phyloP scores from a whole-genome alignment of 2,888 invertebrate species.

The Kuschelorhynchus macadamiae region DNA sequence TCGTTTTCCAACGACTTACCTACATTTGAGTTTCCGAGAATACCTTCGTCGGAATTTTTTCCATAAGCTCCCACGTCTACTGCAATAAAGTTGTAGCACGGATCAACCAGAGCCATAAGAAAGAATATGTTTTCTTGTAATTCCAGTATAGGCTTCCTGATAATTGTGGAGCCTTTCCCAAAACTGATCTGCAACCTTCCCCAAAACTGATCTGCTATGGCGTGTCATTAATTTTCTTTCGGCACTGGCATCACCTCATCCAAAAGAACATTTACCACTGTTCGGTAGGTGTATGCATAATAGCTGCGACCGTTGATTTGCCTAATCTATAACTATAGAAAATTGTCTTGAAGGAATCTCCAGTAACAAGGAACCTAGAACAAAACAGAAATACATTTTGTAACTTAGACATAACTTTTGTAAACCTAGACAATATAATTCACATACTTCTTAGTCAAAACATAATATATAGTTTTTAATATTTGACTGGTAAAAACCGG shows the following conservation, averaged over 20 bases:
- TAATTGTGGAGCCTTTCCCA: conserved; percentile 31
- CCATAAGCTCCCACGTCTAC: conserved; percentile 19
- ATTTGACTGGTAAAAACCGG: too few species aligned
- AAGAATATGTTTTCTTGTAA: conserved; percentile 48
- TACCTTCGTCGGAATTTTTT: conserved; percentile 38
- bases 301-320: conserved; percentile 49
- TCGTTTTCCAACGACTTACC: conserved; percentile 34
- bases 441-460: too few species aligned
- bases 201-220: conserved; percentile 38
- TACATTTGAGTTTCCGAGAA: conserved; percentile 32
- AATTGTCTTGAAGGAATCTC: conserved; percentile 55
- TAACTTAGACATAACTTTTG: too few species aligned
- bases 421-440: too few species aligned
- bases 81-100: conserved; percentile 31
- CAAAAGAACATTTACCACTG: conserved; percentile 33
- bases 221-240: conserved; percentile 35
- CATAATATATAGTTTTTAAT: too few species aligned
- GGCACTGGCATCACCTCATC: conserved; percentile 39
- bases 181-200: conserved; percentile 35
- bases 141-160: conserved; percentile 46
- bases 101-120: conserved; percentile 43
- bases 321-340: conserved; percentile 55
- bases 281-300: conserved; percentile 38
- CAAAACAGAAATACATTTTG: too few species aligned
- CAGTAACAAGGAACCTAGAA: conserved; percentile 52